Evolutionary conservation across 2,113 vertebrate genomes (phyloP), one percentile per base, ranked within the genome.

Genomic region (Bos indicus): DNA sequence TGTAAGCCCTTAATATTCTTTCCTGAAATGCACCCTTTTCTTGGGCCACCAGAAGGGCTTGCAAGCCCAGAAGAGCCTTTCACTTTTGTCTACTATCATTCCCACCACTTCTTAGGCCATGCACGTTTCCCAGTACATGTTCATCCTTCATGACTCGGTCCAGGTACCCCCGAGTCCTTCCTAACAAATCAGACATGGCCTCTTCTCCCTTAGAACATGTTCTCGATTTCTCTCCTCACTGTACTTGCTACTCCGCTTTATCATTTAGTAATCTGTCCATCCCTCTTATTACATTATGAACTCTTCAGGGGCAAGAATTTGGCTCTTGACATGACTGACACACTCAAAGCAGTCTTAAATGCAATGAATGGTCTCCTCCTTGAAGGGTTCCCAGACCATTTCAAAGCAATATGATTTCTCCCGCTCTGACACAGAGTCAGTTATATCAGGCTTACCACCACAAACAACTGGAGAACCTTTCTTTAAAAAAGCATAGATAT

Each of bases 121-220:
- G 26, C 3, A n/a, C 1, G 1, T 67, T 54, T 14, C n/a, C 43
- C 6, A 12, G 21, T 3, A 52, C 7, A 51, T 2, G 26, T 30
- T 60, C 46, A 77, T 78, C 51, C 26, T 88, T 85, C 92, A 62
- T 3, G 28, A 33, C 7, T 48, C 81, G 30, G 8, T 33, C 87
- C 52, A 57, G 30, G 84, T 15, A 23, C 9, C n/a, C 23, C 19
- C 5, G 12, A 40, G 56, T 52, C 40, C 33, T 48, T 40, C 36
- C 54, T 48, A 26, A 51, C n/a, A 23, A 23, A 25, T 30, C 33
- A 52, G 28, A 1, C 11, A 4, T 13, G 8, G 64, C 17, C 15
- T 52, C 54, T 54, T 60, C 33, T 52, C 36, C 36, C 16, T 46
- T 56, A 33, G 0, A 59, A 6, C 6, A 1, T 12, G 19, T 52